Conservation (phyloP, 2,113 vertebrate species). For the Aptenodytes patagonicus region DNA sequence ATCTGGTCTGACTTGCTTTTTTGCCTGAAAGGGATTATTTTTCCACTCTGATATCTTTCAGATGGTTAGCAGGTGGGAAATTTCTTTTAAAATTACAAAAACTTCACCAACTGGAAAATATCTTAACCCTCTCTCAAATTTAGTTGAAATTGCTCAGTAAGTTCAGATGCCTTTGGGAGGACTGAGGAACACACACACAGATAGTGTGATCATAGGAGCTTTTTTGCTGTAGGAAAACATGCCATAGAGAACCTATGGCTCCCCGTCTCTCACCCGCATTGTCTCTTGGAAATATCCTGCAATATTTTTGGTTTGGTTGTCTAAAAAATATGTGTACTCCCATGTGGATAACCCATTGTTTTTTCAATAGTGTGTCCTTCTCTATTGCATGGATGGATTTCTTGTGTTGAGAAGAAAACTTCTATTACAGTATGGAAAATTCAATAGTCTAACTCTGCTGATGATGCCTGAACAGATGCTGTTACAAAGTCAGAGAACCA, state of each 20-base stretch:
- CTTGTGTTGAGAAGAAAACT: not conserved
- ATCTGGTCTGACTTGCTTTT: not conserved
- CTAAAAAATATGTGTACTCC: not conserved
- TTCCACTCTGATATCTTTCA: not conserved
- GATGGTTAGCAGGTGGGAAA: not conserved
- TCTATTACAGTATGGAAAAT: not conserved
- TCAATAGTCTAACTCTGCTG: not conserved
- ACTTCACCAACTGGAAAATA: not conserved
- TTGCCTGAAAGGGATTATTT: not conserved
- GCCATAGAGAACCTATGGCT: not conserved
- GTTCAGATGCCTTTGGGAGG: not conserved
- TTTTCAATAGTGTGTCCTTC: not conserved
- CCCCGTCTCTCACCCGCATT: accelerated
- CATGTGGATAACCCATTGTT: not conserved
- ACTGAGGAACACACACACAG: not conserved
- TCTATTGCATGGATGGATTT: not conserved
- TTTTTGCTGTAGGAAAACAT: not conserved
- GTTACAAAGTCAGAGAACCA: not conserved
- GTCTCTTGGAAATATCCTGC: not conserved
- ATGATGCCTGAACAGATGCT: not conserved
- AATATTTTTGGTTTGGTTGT: not conserved
- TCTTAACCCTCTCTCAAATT: not conserved
- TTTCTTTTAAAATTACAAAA: not conserved
- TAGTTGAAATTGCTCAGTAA: not conserved
- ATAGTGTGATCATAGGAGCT: not conserved